Evolutionary conservation across 1,140 invertebrate species (phyloP).

Genomic region (Drosophila nikananu): DNA sequence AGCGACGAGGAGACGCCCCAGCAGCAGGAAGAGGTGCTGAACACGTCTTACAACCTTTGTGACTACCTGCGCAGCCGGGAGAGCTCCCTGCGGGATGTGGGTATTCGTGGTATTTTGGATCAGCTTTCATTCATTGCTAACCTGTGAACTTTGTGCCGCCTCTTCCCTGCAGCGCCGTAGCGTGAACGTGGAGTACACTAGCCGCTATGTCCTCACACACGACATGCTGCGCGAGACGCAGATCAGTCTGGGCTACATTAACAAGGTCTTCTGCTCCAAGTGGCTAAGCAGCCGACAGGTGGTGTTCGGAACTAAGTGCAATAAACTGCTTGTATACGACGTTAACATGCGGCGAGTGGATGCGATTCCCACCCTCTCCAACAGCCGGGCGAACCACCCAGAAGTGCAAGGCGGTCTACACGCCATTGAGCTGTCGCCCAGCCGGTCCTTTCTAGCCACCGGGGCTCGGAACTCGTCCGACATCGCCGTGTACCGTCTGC

Average conservation of each 20-base stretch:
- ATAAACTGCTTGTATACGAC: conserved; percentile 96
- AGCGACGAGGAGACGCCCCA: conserved; percentile 91
- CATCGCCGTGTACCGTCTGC: conserved; percentile 96
- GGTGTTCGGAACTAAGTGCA: conserved; percentile 98
- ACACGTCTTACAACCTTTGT: conserved; percentile 93
- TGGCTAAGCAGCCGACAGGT: conserved; percentile 98
- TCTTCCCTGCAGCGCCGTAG: conserved; percentile 86
- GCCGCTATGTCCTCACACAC: conserved; percentile 94
- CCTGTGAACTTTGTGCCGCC: conserved; percentile 12
- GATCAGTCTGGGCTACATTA: conserved; percentile 93
- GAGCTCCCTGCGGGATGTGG: conserved; percentile 89
- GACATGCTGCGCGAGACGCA: conserved; percentile 95
- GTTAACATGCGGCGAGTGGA: conserved; percentile 91
- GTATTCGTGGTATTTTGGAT: conserved; percentile 15
- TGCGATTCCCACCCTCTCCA: conserved; percentile 93
- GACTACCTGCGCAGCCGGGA: conserved; percentile 93
- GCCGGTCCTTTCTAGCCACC: conserved; percentile 94
- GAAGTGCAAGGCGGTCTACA: conserved; percentile 96
- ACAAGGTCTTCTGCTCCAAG: conserved; percentile 98
- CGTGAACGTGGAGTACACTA: conserved; percentile 92
- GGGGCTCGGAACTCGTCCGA: conserved; percentile 96
- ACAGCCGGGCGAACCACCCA: conserved; percentile 85
- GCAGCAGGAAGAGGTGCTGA: conserved; percentile 90
- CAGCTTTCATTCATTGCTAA: conserved; percentile 11
- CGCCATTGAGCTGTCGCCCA: conserved; percentile 97